Conservation (phyloP, 2,888 invertebrate species). For the Hedya salicella region DNA sequence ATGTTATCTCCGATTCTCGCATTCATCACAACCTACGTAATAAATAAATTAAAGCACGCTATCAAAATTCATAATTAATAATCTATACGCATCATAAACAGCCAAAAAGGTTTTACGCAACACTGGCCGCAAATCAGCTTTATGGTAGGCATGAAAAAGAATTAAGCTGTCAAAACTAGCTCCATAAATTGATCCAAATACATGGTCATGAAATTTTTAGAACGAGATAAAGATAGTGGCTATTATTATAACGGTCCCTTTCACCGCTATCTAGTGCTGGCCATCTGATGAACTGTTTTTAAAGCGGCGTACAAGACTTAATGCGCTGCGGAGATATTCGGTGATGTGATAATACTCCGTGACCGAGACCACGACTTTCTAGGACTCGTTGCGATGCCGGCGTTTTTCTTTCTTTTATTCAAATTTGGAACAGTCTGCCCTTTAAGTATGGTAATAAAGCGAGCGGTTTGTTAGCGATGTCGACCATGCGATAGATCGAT, state of each 20-base stretch:
- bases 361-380: slow-evolving; percentile 81
- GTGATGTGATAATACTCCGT: slow-evolving; percentile 80
- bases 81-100: slow-evolving; percentile 19
- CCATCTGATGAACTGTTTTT: slow-evolving; percentile 80
- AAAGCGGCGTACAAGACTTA: slow-evolving; percentile 82
- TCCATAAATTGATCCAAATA: slow-evolving; percentile 63
- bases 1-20: slow-evolving; percentile 32
- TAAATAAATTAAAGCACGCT: slow-evolving; percentile 38
- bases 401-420: slow-evolving; percentile 59
- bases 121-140: slow-evolving; percentile 33
- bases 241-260: slow-evolving; percentile 82
- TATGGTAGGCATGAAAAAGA: slow-evolving; percentile 50
- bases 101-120: slow-evolving; percentile 34
- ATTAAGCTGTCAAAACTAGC: slow-evolving; percentile 60
- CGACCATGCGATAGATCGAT: slow-evolving; percentile 39
- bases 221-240: slow-evolving; percentile 72
- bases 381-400: slow-evolving; percentile 61
- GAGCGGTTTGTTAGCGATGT: slow-evolving; percentile 37
- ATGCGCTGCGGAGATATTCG: slow-evolving; percentile 78
- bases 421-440: slow-evolving; percentile 56
- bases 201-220: slow-evolving; percentile 49
- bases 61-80: slow-evolving; percentile 33
- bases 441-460: slow-evolving; percentile 42
- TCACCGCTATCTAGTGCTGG: slow-evolving; percentile 81
- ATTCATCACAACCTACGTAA: slow-evolving; percentile 32